Evolutionary conservation across 2,113 vertebrate genomes (phyloP), one percentile per base, ranked within the genome.

Genomic region (Brachyhypopomus occidentalis): DNA sequence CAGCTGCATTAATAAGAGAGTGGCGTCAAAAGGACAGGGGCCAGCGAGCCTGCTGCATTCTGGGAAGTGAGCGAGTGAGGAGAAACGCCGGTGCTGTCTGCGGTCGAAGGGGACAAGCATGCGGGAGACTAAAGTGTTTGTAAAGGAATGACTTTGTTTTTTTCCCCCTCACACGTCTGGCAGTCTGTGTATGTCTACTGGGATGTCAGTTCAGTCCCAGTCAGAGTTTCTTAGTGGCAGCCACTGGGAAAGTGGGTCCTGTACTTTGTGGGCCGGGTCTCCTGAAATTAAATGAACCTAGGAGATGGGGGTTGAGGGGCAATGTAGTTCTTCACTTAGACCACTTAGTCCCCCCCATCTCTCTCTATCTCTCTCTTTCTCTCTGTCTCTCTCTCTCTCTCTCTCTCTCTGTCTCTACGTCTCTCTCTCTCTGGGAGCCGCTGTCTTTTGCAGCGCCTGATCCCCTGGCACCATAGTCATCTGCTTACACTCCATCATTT

Each of bases 391-490:
- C n/a, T 77, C 70, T 45, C 72, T 62, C 59, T 52, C 22, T 75
- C 72, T 75, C 48, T 83, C 7, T 27, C 41, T 30, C 17, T 79
- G 77, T 69, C 59, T n/a, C 55, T 58, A 60, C 0, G 17, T 27
- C 34, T 14, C 59, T 52, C 22, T 75, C 72, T 75, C 48, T 30
- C 64, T 63, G 34, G 64, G 25, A 48, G 66, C 36, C 56, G 52
- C 72, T 76, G 76, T 72, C n/a, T 59, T 58, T 63, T 83, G 83
- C 58, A 79, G 67, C 25, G 67, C 34, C 62, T 60, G 77, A 62
- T 83, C 38, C 75, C 55, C 59, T 12, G 12, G 83, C 75, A 78
- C 75, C 34, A 77, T 73, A 72, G 77, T 83, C 77, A 85, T 82
- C 30, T 75, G 78, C 76, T 81, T 59, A 16, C 58, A 20, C 48